These are phyloP conservation scores for Anarsia innoxiella DNA, from an alignment of 2,888 invertebrate genomes.

Conservation along the genomic window DNA sequence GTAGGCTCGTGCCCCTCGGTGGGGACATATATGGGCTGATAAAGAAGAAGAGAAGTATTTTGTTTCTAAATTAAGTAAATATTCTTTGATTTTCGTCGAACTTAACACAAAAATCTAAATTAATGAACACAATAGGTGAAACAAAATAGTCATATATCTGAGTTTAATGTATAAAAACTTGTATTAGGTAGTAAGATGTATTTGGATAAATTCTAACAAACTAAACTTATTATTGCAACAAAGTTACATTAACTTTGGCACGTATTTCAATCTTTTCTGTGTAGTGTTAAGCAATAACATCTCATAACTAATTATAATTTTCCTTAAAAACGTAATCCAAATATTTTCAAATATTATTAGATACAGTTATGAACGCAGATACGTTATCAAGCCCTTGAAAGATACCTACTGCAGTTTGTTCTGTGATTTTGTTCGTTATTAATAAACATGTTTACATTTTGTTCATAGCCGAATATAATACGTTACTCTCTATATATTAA, in stretches of 20 bases:
- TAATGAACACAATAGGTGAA: no score
- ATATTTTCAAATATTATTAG: no score
- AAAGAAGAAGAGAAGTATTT: no score
- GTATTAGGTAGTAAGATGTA: constrained; percentile 1
- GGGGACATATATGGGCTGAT: no score
- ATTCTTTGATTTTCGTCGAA: no score
- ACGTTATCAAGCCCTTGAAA: no score
- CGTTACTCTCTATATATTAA: constrained; percentile 22
- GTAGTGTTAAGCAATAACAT: constrained; percentile 3
- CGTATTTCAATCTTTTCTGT: constrained; percentile 32
- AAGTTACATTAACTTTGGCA: constrained; percentile 54
- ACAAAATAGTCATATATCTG: neutral
- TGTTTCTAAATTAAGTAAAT: no score
- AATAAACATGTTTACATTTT: constrained; percentile 26
- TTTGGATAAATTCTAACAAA: constrained; percentile 11
- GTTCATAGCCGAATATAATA: constrained; percentile 46
- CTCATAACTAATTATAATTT: neutral
- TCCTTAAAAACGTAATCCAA: no score
- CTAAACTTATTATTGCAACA: constrained; percentile 45
- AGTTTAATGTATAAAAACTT: neutral
- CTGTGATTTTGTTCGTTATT: constrained; percentile 12
- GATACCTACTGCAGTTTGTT: no score
- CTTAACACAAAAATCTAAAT: no score
- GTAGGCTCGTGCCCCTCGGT: no score
- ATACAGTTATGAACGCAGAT: no score